Percentiles rank a stretch among this genome's conserved stretches.
phyloP scores from a whole-genome alignment of 2,113 vertebrate genomes.

The Gila orcuttii region DNA sequence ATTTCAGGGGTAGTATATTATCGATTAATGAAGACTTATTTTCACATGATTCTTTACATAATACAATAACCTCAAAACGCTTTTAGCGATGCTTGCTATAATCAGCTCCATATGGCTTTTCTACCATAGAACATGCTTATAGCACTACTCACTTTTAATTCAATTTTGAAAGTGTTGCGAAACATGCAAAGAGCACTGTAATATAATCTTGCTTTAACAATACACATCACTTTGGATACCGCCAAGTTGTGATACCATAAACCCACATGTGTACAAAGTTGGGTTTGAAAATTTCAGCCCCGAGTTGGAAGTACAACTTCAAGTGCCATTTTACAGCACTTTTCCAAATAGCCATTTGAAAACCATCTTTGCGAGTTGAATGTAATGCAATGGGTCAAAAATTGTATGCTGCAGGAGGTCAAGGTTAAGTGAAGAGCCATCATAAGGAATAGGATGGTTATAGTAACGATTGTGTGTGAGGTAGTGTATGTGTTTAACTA shows the following conservation, averaged over 20 bases:
- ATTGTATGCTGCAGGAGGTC: neutral
- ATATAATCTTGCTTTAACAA: no score
- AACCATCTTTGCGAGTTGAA: neutral
- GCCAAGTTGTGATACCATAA: neutral
- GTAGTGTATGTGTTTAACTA: constrained; percentile 18
- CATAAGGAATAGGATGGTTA: neutral
- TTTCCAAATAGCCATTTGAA: neutral
- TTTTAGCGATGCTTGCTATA: neutral
- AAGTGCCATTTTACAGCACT: neutral
- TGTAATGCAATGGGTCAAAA: constrained; percentile 4
- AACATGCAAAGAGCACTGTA: neutral
- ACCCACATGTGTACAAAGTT: neutral
- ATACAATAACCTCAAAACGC: neutral
- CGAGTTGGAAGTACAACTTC: neutral
- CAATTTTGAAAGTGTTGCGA: neutral
- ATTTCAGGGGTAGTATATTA: neutral
- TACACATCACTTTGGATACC: neutral
- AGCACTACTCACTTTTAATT: neutral
- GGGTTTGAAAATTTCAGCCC: neutral
- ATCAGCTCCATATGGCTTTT: neutral
- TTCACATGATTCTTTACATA: neutral
- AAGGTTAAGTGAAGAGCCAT: constrained; percentile 14
- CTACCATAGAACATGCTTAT: neutral
- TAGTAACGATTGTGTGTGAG: neutral
- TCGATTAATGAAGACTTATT: neutral